phyloP scores from a whole-genome alignment of 2,888 invertebrate species.

The Drosophila peninsularis region DNA sequence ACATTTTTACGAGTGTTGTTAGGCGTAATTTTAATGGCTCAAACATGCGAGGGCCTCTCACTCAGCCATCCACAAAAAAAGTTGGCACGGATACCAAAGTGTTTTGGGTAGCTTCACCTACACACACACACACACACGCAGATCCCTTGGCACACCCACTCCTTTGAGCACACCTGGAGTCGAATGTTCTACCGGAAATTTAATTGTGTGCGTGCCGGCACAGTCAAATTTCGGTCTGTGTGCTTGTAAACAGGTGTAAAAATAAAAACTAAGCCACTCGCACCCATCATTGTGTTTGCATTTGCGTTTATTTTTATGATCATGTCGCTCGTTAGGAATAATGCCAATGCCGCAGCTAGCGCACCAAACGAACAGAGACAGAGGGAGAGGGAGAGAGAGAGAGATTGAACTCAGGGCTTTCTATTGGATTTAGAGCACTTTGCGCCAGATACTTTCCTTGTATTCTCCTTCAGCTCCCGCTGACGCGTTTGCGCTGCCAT shows the following conservation, averaged over 20 bases:
- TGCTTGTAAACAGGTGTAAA: conserved; percentile 76
- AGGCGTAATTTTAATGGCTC: conserved; percentile 80
- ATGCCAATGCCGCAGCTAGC: conserved; percentile 55
- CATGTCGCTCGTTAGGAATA: conserved; percentile 78
- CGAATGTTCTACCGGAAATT: conserved; percentile 74
- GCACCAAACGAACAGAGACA: conserved; percentile 12
- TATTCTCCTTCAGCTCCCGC: not conserved
- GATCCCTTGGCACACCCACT: conserved; percentile 2
- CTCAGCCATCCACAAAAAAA: conserved; percentile 23
- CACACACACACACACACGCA: conserved; percentile 5
- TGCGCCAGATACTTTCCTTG: conserved; percentile 42
- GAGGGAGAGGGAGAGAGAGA: not conserved
- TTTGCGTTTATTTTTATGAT: conserved; percentile 80
- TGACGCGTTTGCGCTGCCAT: conserved; percentile 11
- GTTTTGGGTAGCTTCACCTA: conserved; percentile 38
- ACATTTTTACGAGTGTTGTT: conserved; percentile 72
- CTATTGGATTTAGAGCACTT: conserved; percentile 73
- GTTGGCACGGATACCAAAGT: conserved; percentile 64
- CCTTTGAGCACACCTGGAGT: conserved; percentile 49
- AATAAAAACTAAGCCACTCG: conserved; percentile 78
- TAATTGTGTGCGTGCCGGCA: conserved; percentile 77
- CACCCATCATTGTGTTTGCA: conserved; percentile 64
- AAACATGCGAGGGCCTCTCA: conserved; percentile 58
- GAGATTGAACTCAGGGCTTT: conserved; percentile 17
- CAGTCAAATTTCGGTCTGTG: conserved; percentile 63